A percentile compares a stretch with the other conserved stretches of the same genome.
phyloP scores from a whole-genome alignment of 2,113 vertebrate species.

The Eretmochelys imbricata region DNA sequence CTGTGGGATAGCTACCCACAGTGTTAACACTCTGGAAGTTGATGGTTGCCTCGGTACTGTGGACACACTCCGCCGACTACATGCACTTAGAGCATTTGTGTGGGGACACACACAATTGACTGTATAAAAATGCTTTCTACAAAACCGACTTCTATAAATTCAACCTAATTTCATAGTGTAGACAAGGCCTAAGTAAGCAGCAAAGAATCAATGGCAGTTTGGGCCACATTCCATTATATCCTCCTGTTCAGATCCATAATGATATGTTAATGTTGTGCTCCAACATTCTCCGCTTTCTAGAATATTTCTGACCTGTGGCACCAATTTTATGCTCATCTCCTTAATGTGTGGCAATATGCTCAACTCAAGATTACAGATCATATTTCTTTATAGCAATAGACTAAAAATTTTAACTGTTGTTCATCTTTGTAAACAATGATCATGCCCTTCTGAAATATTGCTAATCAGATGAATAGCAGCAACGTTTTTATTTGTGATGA shows the following conservation, averaged over 20 bases:
- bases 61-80: no score
- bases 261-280: not conserved
- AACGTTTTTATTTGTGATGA: not conserved
- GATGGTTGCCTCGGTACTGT: no score
- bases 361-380: not conserved
- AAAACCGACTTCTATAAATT: no score
- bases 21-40: no score
- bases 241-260: not conserved
- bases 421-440: not conserved
- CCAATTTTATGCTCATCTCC: fast-evolving
- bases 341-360: not conserved
- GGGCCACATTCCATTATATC: not conserved
- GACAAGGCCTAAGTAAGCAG: not conserved
- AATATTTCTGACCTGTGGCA: not conserved
- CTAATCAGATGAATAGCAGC: not conserved
- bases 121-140: no score
- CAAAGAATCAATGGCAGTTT: not conserved
- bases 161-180: no score
- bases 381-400: not conserved
- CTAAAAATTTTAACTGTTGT: not conserved
- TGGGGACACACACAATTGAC: no score
- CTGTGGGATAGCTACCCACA: no score
- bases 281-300: not conserved
- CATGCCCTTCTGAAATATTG: not conserved
- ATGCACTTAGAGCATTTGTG: no score